Base-by-base conservation (phyloP, 2,888 invertebrate genomes). In the Elysia crispata region DNA sequence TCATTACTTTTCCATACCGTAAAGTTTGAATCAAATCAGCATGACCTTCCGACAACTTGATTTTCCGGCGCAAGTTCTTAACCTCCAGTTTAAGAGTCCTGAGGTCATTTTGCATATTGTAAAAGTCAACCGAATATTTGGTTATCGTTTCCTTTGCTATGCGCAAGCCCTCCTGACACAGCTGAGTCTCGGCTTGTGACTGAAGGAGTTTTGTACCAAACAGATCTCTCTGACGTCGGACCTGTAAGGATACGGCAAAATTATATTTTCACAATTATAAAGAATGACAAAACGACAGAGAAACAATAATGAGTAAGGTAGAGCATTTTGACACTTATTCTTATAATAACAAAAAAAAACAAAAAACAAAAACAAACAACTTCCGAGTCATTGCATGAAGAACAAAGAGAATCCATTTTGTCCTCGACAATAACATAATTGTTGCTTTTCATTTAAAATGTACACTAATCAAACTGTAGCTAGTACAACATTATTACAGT, bases 191-290 rank as follows among this genome's bases (percentile, higher is more conserved):
- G 30, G 25, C 50, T 3, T 30, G 30, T 1, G 73, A 33, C 30
- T 73, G 60, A 18, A 78, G 30, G n/a, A 78, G 31, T 23, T 50
- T 30, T 41, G 78, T 60, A 18, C 78, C 78, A 72, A 78, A 78
- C 30, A 78, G 60, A n/a, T 78, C 78, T 30, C 78, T 78, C 15
- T 78, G 69, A 50, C 78, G 72, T 11, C 78, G 72, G 5, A 78
- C 64, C 78, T 78, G 49, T 0, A 69, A 66, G 8, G 20, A 8
- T 15, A 31, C 20, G 15, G 5, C 23, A 25, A 28, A 11, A 25
- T 6, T 3, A 28, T 25, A 28, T 25, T 18, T 25, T 25, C 23
- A 25, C 23, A 23, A 66, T 3, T 25, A 66, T 28, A 18, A 6
- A 28, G 8, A 28, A 66, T 18, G 66, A 23, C 8, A 66, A 25